phyloP scores from a whole-genome alignment of 2,797 vertebrate species.

The Falco biarmicus region DNA sequence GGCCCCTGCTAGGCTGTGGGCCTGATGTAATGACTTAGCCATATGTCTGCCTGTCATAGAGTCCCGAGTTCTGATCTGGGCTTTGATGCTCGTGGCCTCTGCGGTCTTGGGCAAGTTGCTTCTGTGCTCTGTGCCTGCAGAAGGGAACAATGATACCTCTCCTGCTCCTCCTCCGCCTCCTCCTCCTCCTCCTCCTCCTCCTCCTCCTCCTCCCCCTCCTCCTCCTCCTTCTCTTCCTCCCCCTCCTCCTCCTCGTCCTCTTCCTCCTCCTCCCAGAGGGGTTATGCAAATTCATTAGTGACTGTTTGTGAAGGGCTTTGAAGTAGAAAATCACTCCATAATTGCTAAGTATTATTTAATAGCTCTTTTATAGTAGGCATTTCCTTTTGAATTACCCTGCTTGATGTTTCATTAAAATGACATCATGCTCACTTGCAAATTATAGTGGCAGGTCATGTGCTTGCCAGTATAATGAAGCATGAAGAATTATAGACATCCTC shows the following conservation, averaged over 20 bases:
- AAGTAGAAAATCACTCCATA: conserved; percentile 65
- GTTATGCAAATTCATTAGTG: conserved; percentile 52
- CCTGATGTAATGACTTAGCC: background rate
- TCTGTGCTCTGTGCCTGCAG: background rate
- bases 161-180: background rate
- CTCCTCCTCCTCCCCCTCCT: background rate
- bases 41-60: background rate
- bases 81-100: background rate
- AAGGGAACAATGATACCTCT: background rate
- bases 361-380: conserved; percentile 36
- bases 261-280: background rate
- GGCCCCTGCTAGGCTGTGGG: background rate
- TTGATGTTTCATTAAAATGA: conserved; percentile 66
- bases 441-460: conserved; percentile 11
- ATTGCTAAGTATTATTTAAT: conserved; percentile 66
- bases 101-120: background rate
- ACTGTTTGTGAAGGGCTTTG: conserved; percentile 54
- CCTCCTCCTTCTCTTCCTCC: background rate
- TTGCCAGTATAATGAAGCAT: conserved; percentile 36
- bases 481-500: background rate
- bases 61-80: background rate
- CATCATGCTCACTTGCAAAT: conserved; percentile 58
- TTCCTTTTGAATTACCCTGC: conserved; percentile 48
- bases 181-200: background rate
- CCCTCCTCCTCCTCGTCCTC: background rate